phyloP scores from a whole-genome alignment of 2,797 vertebrate genomes.

The Myotis daubentonii region DNA sequence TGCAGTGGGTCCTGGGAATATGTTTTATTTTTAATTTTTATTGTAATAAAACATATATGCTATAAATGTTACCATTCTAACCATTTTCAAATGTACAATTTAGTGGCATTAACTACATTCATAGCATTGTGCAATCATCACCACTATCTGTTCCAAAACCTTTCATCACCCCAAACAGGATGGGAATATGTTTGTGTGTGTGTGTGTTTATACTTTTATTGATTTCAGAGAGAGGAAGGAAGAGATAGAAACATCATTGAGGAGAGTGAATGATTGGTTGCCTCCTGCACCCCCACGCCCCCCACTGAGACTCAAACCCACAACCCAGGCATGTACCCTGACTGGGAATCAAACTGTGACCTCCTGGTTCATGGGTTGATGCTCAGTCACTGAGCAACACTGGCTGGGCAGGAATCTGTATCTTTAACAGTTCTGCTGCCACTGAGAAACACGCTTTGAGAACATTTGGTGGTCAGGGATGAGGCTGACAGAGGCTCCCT shows the following conservation, averaged over 20 bases:
- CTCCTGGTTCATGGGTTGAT: fast-evolving
- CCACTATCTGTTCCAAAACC: neutral
- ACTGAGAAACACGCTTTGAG: neutral
- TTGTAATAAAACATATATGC: neutral
- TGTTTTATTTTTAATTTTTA: neutral
- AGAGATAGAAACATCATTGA: neutral
- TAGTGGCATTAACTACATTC: neutral
- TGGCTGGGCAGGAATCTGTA: neutral
- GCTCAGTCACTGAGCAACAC: neutral
- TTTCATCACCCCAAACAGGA: neutral
- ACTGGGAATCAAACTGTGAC: neutral
- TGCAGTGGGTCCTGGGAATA: neutral
- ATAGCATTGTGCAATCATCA: neutral
- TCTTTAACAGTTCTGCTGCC: neutral
- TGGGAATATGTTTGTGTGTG: neutral
- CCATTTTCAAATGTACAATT: neutral
- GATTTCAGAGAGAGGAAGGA: neutral
- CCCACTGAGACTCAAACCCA: neutral
- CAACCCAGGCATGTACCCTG: neutral
- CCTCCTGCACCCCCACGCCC: neutral
- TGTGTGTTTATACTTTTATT: neutral
- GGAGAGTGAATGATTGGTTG: neutral
- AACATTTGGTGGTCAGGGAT: neutral
- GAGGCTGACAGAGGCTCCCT: neutral
- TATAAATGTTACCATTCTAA: neutral